These are phyloP conservation scores for Drosophila sproati DNA, from an alignment of 1,140 invertebrate genomes.

Conservation along the genomic window DNA sequence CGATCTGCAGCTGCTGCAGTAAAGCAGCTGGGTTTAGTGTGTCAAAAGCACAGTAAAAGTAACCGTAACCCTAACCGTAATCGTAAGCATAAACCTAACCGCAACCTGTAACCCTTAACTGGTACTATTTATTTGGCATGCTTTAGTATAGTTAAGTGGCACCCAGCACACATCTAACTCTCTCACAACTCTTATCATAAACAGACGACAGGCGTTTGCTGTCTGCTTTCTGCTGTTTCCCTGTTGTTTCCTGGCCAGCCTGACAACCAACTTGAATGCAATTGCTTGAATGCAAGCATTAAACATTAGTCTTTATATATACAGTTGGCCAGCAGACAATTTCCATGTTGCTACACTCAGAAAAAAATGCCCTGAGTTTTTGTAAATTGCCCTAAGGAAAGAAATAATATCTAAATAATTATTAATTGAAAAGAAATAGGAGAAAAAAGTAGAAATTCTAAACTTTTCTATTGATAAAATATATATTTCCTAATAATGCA, in stretches of 20 bases:
- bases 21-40: conserved; percentile 11
- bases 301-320: conserved; percentile 23
- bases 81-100: too few species aligned
- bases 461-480: too few species aligned
- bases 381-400: too few species aligned
- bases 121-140: conserved; percentile 24
- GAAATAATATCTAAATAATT: too few species aligned
- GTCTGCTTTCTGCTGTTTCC: background rate
- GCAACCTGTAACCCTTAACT: background rate
- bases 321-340: conserved; percentile 44
- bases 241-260: conserved; percentile 21
- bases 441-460: too few species aligned
- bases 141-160: background rate
- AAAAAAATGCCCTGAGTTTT: too few species aligned
- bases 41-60: conserved; percentile 11
- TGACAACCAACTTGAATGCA: conserved; percentile 56
- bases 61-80: background rate
- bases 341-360: conserved; percentile 13
- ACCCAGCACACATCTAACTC: background rate
- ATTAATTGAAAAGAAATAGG: too few species aligned
- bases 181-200: conserved; percentile 14
- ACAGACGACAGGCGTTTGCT: conserved; percentile 3
- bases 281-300: conserved; percentile 51
- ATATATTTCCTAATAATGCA: too few species aligned
- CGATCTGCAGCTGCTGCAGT: conserved; percentile 8